Conservation (phyloP, 1,140 invertebrate species). For the Drosophila parvula region DNA sequence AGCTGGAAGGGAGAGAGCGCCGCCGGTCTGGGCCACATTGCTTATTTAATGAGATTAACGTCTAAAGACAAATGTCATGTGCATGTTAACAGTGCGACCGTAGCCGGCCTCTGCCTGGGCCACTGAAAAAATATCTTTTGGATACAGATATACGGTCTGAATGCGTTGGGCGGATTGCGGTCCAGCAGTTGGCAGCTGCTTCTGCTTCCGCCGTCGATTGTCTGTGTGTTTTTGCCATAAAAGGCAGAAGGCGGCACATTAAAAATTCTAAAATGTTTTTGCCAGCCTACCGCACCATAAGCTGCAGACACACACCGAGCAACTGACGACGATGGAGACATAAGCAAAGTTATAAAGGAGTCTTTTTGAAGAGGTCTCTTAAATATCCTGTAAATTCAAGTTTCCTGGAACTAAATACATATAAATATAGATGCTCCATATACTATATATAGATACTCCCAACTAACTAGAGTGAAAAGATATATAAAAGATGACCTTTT, state of each 20-base stretch:
- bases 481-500: background rate
- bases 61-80: slow-evolving; percentile 83
- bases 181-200: slow-evolving; percentile 65
- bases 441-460: too few species aligned
- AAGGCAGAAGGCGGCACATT: slow-evolving; percentile 80
- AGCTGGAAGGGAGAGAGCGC: slow-evolving; percentile 10
- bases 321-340: slow-evolving; percentile 24
- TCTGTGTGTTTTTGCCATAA: slow-evolving; percentile 64
- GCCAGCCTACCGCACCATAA: slow-evolving; percentile 65
- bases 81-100: slow-evolving; percentile 65
- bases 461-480: background rate
- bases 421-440: background rate
- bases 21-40: slow-evolving; percentile 61
- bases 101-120: slow-evolving; percentile 12
- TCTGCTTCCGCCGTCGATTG: slow-evolving; percentile 52
- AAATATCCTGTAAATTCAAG: background rate
- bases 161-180: slow-evolving; percentile 26
- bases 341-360: background rate
- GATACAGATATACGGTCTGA: slow-evolving; percentile 21
- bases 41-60: slow-evolving; percentile 84
- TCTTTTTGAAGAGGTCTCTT: background rate
- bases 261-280: slow-evolving; percentile 81
- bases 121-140: slow-evolving; percentile 63
- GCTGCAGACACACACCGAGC: slow-evolving; percentile 29
- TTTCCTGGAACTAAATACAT: background rate